These are phyloP conservation scores for Platycercus adscitus DNA, from an alignment of 2,113 vertebrate species.

Conservation along the genomic window DNA sequence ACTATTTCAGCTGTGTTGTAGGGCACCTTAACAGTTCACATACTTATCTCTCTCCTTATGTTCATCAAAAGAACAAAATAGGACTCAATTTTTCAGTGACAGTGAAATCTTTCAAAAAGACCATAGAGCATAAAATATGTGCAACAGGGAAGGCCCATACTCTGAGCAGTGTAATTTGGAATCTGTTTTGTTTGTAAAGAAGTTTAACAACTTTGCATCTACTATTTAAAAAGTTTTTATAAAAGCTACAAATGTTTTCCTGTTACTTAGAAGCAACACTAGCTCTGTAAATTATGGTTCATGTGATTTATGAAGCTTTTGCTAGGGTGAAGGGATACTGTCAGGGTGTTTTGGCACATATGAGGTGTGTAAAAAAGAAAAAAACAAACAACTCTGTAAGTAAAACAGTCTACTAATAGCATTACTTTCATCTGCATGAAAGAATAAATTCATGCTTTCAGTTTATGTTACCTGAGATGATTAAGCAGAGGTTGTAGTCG, in stretches of 20 bases:
- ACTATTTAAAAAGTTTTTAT: background rate
- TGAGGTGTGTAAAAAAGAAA: background rate
- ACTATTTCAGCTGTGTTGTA: background rate
- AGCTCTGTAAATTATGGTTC: background rate
- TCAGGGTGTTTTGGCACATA: background rate
- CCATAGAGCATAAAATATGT: background rate
- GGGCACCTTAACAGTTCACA: background rate
- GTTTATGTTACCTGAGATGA: constrained; percentile 90
- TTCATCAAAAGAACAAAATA: background rate
- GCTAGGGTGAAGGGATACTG: background rate
- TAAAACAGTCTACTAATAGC: background rate
- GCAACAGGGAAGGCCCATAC: background rate
- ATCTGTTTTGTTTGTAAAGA: background rate
- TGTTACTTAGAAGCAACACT: background rate
- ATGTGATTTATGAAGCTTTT: background rate
- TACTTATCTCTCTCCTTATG: background rate
- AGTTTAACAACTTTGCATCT: background rate
- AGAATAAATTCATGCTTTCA: background rate
- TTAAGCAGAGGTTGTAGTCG: constrained; percentile 94
- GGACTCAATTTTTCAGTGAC: background rate
- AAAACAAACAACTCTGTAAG: background rate
- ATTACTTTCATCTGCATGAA: background rate
- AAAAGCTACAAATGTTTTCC: background rate
- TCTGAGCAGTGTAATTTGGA: background rate
- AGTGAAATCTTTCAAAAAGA: background rate